Evolutionary conservation across 30 jellyfish, hydroid and myxozoan species (phyloP), one percentile per base, ranked within the genome.

Genomic region (Rhopilema esculentum): DNA sequence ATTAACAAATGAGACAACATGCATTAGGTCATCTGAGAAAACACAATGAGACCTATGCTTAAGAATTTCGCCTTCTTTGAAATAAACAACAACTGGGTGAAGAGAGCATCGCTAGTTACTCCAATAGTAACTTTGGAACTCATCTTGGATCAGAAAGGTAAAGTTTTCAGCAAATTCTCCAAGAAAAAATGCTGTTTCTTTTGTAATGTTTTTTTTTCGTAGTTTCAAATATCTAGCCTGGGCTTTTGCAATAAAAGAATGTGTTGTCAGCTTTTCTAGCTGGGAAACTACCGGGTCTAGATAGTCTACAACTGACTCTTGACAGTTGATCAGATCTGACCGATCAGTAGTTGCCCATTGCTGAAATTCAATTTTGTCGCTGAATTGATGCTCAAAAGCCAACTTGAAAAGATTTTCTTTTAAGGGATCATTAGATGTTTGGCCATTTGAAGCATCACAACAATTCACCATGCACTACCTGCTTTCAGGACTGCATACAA

Each of bases 141-240:
- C n/a, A n/a, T n/a, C n/a, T n/a, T n/a, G 93, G 33, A 87, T 53
- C n/a, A 87, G 87, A 87, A 87, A 87, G 18, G 21, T 17, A 40
- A 76, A 87, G 49, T 87, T 87, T 66, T 87, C 95, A 22, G 91
- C 90, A 69, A 87, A 87, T 57, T 87, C 95, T 8, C 72, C 83
- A 0, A 87, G 75, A 57, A 75, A 65, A 76, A 87, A 27, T 8
- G 63, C 94, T 49, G 71, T 84, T 67, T 69, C n/a, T 64, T 69
- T 26, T 21, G 19, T 31, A 7, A 24, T 70, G 49, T 4, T 27
- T 72, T 72, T 89, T 63, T 88, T 78, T 18, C 66, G 23, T 9
- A 26, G 50, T 28, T 88, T 88, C 52, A 88, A 62, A 28, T 65
- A 88, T 19, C 80, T 30, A 1, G 75, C 64, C 51, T 88, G 93